Evolutionary conservation across 2,113 vertebrate species (phyloP), one percentile per base, ranked within the genome.

Genomic region (Planiliza haematocheilus): DNA sequence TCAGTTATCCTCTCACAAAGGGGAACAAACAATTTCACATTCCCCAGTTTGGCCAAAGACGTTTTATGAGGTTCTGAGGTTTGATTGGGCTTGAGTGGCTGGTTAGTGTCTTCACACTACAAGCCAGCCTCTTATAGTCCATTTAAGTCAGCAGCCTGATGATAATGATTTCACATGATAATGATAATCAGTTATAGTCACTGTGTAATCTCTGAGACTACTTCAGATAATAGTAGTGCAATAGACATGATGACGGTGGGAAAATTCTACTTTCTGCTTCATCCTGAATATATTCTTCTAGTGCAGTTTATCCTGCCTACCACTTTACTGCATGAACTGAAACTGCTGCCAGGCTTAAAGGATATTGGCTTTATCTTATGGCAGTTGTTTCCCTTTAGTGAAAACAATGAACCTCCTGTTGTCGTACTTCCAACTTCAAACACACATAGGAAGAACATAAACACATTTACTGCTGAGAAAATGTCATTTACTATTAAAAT

Each of bases 401-500:
- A 45, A 20, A 66, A 58, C 12, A 69, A 59, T 51, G 11, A 42
- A 30, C 56, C 55, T 45, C 16, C 36, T 61, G 34, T 43, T 74
- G 48, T 52, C 4, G 2, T 7, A 10, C 37, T 74, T 81, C 8
- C 8, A 60, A n/a, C 61, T 67, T 69, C 46, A 76, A 64, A 74
- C n/a, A 2, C 30, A 61, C 48, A 65, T 17, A 63, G 56, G 13
- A 53, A 48, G 49, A 55, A 42, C 52, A 74, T 14, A 72, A 72
- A 66, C 42, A n/a, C 30, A 79, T 77, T 85, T 63, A 68, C 36
- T 50, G 41, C 46, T 60, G n/a, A 57, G 51, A 68, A 66, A 88
- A 85, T 70, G 42, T 64, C 0, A 74, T 88, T 84, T 79, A 65
- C 52, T 3, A 8, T 53, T 79, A 17, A 67, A 61, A 77, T 51